Conservation (phyloP, 2,113 vertebrate species). For the Cyprinus carpio region DNA sequence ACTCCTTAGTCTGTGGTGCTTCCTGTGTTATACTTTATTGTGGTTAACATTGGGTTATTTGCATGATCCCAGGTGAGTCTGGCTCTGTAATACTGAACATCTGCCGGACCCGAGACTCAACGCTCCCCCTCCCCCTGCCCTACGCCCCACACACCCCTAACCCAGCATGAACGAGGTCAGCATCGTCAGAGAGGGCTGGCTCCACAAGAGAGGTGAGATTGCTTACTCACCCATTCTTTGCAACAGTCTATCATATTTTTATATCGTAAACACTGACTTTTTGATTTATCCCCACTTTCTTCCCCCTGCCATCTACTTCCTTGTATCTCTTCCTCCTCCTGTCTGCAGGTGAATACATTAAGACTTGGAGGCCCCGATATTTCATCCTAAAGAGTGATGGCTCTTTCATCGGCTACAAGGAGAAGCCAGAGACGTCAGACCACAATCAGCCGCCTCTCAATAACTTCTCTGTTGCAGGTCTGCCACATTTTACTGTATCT, state of each 20-base stretch:
- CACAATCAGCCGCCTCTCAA: constrained; percentile 86
- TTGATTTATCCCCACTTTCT: neutral
- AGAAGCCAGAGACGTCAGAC: constrained; percentile 86
- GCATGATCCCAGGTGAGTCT: constrained; percentile 47
- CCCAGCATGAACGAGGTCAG: constrained; percentile 90
- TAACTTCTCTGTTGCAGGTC: constrained; percentile 94
- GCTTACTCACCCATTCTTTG: neutral
- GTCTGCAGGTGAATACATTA: constrained; percentile 90
- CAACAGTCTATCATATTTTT: no score
- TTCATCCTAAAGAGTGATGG: constrained; percentile 94
- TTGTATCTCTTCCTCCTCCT: constrained; percentile 3
- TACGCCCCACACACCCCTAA: constrained; percentile 62
- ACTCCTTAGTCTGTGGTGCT: neutral
- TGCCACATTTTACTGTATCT: neutral
- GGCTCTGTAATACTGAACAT: constrained; percentile 46
- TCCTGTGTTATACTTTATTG: neutral
- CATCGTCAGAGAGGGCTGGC: constrained; percentile 93
- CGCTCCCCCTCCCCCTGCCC: constrained; percentile 60
- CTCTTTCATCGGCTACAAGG: constrained; percentile 95
- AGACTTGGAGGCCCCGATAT: constrained; percentile 93
- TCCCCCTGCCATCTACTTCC: neutral
- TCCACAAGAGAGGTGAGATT: constrained; percentile 88
- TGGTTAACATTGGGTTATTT: neutral
- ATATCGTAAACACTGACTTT: neutral
- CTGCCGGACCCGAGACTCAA: constrained; percentile 48